Percentiles rank a stretch among this genome's conserved stretches.
These are phyloP conservation scores for Pempheris klunzingeri DNA, from an alignment of 2,797 vertebrate genomes.

Conservation along the genomic window DNA sequence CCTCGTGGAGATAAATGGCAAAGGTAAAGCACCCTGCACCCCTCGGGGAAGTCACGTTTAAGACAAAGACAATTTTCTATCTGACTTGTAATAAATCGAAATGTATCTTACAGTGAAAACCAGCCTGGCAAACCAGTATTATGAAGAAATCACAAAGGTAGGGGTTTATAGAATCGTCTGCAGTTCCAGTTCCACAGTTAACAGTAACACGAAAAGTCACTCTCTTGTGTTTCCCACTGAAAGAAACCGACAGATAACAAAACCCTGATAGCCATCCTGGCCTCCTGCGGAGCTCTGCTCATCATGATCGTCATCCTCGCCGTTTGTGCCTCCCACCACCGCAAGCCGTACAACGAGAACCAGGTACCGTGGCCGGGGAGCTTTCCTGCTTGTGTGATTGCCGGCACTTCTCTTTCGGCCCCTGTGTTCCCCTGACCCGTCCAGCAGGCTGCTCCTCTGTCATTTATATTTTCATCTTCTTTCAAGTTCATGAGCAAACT, in stretches of 20 bases:
- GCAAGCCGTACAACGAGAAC: conserved; percentile 82
- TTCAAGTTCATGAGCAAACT: no score
- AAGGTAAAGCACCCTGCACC: conserved; percentile 41
- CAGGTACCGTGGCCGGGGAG: conserved; percentile 76
- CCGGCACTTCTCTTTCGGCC: no score
- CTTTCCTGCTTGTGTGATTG: no score
- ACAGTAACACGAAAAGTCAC: not conserved
- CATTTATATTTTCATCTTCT: no score
- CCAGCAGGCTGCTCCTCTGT: no score
- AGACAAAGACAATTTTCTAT: not conserved
- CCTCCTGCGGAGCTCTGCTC: conserved; percentile 81
- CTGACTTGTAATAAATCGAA: not conserved
- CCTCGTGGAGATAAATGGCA: conserved; percentile 33
- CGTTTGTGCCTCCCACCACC: conserved; percentile 79
- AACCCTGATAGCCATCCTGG: conserved; percentile 82
- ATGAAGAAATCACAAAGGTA: conserved; percentile 66
- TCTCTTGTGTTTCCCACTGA: not conserved
- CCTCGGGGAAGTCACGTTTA: not conserved
- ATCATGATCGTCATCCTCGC: conserved; percentile 80
- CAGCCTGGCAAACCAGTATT: conserved; percentile 16
- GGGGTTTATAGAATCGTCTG: not conserved
- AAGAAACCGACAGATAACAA: conserved; percentile 65
- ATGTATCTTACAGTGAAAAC: conserved; percentile 61
- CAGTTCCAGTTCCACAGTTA: not conserved
- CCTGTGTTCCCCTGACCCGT: no score